phyloP scores from a whole-genome alignment of 2,888 invertebrate species.

The Camponotus fellah region DNA sequence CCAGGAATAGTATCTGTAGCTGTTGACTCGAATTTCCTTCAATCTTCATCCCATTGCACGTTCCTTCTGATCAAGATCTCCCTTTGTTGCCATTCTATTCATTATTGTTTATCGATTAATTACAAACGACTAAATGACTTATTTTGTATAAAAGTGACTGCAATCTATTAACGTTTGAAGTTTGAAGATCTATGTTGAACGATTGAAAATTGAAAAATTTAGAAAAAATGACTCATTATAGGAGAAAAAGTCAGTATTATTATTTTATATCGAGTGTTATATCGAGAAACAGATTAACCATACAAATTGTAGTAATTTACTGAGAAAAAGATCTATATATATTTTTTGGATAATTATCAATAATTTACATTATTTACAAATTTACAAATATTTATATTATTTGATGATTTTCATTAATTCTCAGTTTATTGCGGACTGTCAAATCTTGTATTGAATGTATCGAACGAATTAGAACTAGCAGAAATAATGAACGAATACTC shows the following conservation, averaged over 20 bases:
- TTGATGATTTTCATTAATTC: background rate
- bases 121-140: background rate
- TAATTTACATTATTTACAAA: too few species aligned
- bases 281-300: background rate
- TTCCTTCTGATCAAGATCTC: slow-evolving; percentile 5
- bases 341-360: background rate
- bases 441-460: background rate
- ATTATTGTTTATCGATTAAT: slow-evolving; percentile 13
- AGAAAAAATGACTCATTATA: background rate
- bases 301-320: background rate
- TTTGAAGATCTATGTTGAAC: background rate
- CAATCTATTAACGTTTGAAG: background rate
- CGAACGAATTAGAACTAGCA: background rate
- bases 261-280: background rate
- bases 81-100: slow-evolving; percentile 9
- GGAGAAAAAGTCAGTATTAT: background rate
- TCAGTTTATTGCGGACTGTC: background rate
- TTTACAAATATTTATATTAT: background rate
- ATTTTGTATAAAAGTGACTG: background rate
- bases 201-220: background rate
- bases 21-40: slow-evolving; percentile 29
- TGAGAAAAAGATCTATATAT: background rate
- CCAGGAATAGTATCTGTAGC: background rate
- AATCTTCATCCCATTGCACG: slow-evolving; percentile 26
- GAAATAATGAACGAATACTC: background rate